phyloP scores from a whole-genome alignment of 92 coral and sea anemone genomes.

The Pocillopora grandis region DNA sequence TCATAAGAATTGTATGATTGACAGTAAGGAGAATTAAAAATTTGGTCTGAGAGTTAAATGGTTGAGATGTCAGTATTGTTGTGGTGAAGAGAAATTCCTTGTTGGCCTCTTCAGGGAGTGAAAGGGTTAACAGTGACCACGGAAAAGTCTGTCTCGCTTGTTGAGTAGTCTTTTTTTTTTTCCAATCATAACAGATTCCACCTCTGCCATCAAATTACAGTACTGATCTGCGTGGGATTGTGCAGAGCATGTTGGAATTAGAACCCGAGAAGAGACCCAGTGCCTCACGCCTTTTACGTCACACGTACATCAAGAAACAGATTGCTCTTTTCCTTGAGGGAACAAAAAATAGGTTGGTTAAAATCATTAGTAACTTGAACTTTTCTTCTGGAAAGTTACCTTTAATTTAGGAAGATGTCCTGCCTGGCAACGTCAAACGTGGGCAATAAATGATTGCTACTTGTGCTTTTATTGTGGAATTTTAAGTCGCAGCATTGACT shows the following conservation, averaged over 20 bases:
- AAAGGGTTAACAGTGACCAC: no score
- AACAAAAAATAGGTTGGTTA: constrained; percentile 85
- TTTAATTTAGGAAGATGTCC: no score
- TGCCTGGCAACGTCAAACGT: no score
- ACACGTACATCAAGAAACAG: constrained; percentile 91
- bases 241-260: constrained; percentile 88
- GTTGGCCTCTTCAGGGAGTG: no score
- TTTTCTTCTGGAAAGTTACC: neutral
- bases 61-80: no score
- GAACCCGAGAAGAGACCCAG: constrained; percentile 96
- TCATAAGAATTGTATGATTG: no score
- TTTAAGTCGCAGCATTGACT: no score
- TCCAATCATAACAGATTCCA: constrained; percentile 67
- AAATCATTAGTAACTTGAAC: neutral
- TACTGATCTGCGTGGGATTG: constrained; percentile 83
- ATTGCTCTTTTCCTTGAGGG: constrained; percentile 96
- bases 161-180: neutral
- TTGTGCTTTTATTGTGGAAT: no score
- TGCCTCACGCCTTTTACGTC: constrained; percentile 87
- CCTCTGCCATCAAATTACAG: constrained; percentile 90
- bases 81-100: no score
- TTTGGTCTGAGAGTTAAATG: no score
- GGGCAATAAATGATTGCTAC: no score
- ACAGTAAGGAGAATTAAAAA: no score
- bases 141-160: neutral